These are phyloP conservation scores for Brevimyrus niger DNA, from an alignment of 2,113 vertebrate genomes.

Conservation along the genomic window DNA sequence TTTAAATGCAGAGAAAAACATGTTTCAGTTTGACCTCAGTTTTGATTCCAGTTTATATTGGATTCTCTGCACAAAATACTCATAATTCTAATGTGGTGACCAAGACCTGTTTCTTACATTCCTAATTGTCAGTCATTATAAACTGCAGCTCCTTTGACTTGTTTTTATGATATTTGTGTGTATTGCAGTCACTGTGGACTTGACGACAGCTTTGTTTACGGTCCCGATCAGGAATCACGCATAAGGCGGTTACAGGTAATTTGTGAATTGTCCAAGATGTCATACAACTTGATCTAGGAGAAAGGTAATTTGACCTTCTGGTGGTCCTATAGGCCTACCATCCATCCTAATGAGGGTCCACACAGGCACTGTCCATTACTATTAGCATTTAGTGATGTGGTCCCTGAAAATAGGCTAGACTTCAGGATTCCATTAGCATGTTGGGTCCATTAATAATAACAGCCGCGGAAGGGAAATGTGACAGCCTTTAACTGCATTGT, in stretches of 20 bases:
- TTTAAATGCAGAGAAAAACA: neutral
- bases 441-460: neutral
- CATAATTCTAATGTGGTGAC: neutral
- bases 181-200: neutral
- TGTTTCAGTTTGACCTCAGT: neutral
- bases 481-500: neutral
- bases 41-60: neutral
- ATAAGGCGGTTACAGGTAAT: neutral
- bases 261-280: neutral
- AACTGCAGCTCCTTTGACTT: neutral
- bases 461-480: neutral
- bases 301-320: neutral
- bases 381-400: neutral
- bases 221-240: neutral
- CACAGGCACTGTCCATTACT: neutral
- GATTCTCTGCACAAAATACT: neutral
- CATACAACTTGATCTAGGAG: neutral
- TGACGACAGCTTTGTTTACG: neutral
- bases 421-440: neutral
- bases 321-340: neutral
- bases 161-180: neutral
- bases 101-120: neutral
- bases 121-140: neutral
- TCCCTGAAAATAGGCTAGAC: neutral
- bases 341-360: neutral